Conservation (phyloP, 2,113 vertebrate genomes). For the Natator depressus region DNA sequence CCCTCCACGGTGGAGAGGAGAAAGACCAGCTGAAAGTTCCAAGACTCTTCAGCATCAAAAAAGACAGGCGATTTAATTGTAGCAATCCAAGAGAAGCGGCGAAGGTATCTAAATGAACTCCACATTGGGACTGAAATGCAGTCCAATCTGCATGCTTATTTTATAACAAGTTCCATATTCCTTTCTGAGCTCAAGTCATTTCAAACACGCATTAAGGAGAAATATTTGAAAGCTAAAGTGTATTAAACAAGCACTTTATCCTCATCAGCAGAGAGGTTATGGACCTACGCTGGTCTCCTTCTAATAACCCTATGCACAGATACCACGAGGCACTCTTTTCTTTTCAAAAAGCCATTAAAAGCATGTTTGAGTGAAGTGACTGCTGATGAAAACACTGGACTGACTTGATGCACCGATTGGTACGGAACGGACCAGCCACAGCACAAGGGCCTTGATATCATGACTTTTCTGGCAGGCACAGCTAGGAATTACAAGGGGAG, state of each 20-base stretch:
- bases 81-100: constrained; percentile 3
- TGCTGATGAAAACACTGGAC: fast-evolving
- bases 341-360: constrained; percentile 9
- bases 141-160: constrained; percentile 38
- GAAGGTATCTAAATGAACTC: background rate
- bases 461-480: background rate
- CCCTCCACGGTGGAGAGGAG: background rate
- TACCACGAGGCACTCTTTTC: background rate
- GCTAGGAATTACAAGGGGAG: background rate
- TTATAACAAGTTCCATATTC: constrained; percentile 46
- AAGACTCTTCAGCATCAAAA: fast-evolving
- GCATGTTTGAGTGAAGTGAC: fast-evolving
- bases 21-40: background rate
- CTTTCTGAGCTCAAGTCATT: constrained; percentile 48
- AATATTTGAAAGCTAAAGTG: constrained; percentile 53
- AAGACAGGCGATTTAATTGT: background rate
- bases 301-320: background rate
- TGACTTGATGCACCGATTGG: fast-evolving
- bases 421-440: background rate
- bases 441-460: background rate
- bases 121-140: background rate
- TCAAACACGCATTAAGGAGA: constrained; percentile 55
- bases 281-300: constrained; percentile 47
- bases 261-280: constrained; percentile 49
- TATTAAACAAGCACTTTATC: constrained; percentile 51